A percentile compares a stretch with the other conserved stretches of the same genome.
Conservation (phyloP, 1,140 invertebrate species). For the Nasonia longicornis region DNA sequence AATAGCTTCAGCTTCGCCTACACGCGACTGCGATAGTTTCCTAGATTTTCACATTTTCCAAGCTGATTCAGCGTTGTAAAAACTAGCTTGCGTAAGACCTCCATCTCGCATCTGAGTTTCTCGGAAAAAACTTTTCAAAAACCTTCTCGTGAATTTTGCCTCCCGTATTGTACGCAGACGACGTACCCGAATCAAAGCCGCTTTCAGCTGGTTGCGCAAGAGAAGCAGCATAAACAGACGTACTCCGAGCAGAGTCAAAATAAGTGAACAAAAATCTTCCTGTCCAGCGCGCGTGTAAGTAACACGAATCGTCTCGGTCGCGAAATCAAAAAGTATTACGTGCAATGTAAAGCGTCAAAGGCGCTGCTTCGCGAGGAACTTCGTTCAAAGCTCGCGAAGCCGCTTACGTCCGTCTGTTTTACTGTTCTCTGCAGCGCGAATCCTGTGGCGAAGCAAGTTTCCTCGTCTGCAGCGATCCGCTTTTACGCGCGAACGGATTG, state of each 20-base stretch:
- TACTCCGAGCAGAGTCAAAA: background rate
- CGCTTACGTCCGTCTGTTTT: background rate
- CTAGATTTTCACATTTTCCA: slow-evolving; percentile 9
- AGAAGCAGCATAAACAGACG: too few relatives aligned
- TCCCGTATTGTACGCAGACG: too few relatives aligned
- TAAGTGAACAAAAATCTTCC: background rate
- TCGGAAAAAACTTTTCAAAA: background rate
- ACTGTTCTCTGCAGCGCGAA: background rate
- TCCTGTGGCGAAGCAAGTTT: background rate
- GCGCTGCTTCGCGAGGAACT: too few relatives aligned
- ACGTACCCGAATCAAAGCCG: background rate
- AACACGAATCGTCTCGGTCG: too few relatives aligned
- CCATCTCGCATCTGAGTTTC: background rate
- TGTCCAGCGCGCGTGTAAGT: too few relatives aligned
- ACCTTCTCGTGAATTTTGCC: background rate
- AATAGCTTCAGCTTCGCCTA: background rate
- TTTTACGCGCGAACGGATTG: slow-evolving; percentile 5
- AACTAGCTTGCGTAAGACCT: background rate
- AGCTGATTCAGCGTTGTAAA: slow-evolving; percentile 12
- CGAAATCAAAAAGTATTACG: background rate
- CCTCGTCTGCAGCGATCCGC: slow-evolving; percentile 13
- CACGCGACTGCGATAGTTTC: background rate
- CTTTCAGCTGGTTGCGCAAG: background rate
- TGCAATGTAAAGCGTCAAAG: too few relatives aligned
- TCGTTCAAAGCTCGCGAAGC: background rate